Evolutionary conservation across 1,140 invertebrate species (phyloP).

Genomic region (Drosophila mayri): DNA sequence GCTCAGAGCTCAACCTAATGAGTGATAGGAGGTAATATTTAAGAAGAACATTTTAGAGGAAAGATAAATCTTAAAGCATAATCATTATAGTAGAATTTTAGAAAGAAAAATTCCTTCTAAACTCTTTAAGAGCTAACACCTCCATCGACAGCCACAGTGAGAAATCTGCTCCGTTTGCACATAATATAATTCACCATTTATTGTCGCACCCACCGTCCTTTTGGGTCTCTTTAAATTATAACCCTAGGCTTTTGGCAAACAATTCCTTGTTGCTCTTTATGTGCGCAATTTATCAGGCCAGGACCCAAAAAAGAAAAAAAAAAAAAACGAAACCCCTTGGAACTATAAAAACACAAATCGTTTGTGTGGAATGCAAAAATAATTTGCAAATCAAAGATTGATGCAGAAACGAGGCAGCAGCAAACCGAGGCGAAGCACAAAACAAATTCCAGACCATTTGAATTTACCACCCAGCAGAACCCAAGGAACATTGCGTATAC

Average conservation of each 20-base stretch:
- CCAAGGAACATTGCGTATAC: constrained; percentile 33
- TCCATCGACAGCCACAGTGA: neutral
- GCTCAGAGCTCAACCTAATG: constrained; percentile 14
- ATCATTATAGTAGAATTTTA: neutral
- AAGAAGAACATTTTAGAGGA: neutral
- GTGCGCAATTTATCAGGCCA: constrained; percentile 60
- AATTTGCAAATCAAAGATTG: constrained; percentile 53
- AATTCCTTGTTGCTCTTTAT: constrained; percentile 39
- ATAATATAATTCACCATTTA: constrained; percentile 38
- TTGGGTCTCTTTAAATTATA: constrained; percentile 26
- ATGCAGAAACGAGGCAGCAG: constrained; percentile 28
- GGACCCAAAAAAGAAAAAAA: constrained; percentile 26
- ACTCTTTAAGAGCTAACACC: constrained; percentile 13
- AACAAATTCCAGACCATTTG: constrained; percentile 46
- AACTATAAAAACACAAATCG: constrained; percentile 69
- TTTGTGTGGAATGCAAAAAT: constrained; percentile 63
- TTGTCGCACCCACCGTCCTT: constrained; percentile 11
- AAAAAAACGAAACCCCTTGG: constrained; percentile 16
- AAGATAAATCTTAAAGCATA: neutral
- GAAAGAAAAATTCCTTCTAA: neutral
- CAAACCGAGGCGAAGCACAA: constrained; percentile 27
- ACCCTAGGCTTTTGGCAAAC: constrained; percentile 32
- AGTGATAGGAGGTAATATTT: constrained; percentile 1
- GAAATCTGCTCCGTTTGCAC: neutral
- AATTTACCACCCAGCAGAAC: constrained; percentile 9